These are phyloP conservation scores for Stenodema calcarata DNA, from an alignment of 2,888 invertebrate genomes.

Conservation along the genomic window DNA sequence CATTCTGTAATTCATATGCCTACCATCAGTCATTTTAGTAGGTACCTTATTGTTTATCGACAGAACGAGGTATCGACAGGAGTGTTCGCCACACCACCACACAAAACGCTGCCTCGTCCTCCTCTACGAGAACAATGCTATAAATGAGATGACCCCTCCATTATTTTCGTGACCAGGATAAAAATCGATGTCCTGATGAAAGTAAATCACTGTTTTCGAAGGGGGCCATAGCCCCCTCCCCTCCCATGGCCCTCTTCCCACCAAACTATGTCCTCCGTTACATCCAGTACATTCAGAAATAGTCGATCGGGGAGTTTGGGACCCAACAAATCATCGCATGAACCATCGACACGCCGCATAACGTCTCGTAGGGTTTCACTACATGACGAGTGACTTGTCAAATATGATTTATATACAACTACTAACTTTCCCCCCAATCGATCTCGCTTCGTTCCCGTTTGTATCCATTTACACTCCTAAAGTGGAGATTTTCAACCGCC, in stretches of 20 bases:
- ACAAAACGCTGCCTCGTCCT: too few relatives aligned
- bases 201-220: neutral
- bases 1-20: too few relatives aligned
- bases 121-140: neutral
- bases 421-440: neutral
- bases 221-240: neutral
- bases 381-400: neutral
- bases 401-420: neutral
- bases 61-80: too few relatives aligned
- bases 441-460: neutral
- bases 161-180: neutral
- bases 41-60: too few relatives aligned
- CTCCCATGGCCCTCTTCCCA: too few relatives aligned
- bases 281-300: neutral
- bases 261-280: too few relatives aligned
- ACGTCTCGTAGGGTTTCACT: neutral
- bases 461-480: neutral
- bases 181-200: neutral
- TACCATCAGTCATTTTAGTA: too few relatives aligned
- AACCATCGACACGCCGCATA: neutral
- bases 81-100: too few relatives aligned
- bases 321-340: neutral
- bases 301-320: neutral
- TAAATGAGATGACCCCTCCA: neutral
- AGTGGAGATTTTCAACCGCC: too few relatives aligned